Base-by-base conservation (phyloP, 2,888 invertebrate genomes). In the Xylota sylvarum region DNA sequence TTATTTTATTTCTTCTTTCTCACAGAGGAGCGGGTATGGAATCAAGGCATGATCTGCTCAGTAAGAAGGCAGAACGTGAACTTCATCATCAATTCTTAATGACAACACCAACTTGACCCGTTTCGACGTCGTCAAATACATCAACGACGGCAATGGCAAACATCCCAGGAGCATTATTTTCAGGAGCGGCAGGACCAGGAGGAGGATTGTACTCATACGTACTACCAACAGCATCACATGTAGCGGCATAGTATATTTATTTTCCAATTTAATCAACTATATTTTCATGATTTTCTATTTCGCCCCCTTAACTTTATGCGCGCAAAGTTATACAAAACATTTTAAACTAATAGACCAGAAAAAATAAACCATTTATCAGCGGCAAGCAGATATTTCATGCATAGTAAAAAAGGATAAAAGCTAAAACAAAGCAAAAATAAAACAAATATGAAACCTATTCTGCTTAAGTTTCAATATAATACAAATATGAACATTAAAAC, bases 61-160 rank as follows among this genome's bases (percentile, higher is more conserved):
- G 90, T 91, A 92, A 92, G 89, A 92, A 92, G 89, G 89, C 91
- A 89, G 92, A 93, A 89, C 91, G 92, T 78, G 93, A 93, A 87
- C 91, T 91, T 82, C 91, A 92, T 90, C 92, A 92, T 89, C 92
- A 92, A 90, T 93, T 91, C 89, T 90, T 93, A 89, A 93, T 93
- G 93, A 91, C 93, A 89, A 91, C 93, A 91, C 92, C 93, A 89
- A 93, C 93, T 91, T 93, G 93, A 93, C 93, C 93, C 91, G 91
- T 90, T 91, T 90, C 89, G 74, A 85, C 89, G 88, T 85, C 88
- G 81, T 88, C 88, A 27, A 86, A 82, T 69, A 64, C 86, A 74
- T 64, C 86, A 73, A 78, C 77, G 32, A 46, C 76, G 67, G 50
- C 79, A 85, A 72, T 85, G 56, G 40, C 80, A 52, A 60, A 88